Evolutionary conservation across 2,888 invertebrate genomes (phyloP).

Genomic region (Spodoptera littoralis): DNA sequence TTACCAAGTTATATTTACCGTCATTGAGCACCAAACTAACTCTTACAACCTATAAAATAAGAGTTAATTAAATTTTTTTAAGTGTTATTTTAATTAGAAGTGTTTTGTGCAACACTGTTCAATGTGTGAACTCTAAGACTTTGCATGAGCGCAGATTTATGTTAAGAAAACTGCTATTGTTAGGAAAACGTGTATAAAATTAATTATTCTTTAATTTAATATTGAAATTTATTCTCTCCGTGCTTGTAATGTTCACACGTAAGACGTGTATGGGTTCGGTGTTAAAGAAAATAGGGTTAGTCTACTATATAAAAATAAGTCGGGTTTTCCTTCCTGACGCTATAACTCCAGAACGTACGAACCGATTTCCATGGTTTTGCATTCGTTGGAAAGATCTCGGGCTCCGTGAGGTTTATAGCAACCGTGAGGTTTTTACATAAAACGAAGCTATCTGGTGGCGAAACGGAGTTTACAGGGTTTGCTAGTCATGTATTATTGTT

Average conservation of each 20-base stretch:
- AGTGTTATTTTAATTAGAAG: slow-evolving; percentile 33
- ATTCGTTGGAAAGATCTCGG: too few species aligned
- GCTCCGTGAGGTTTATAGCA: too few species aligned
- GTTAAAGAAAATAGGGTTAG: slow-evolving; percentile 6
- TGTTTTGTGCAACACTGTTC: slow-evolving; percentile 53
- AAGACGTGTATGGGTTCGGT: background rate
- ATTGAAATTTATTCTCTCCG: slow-evolving; percentile 30
- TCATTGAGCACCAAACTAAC: background rate
- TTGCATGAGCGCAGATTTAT: slow-evolving; percentile 53
- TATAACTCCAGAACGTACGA: too few species aligned
- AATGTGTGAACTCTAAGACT: slow-evolving; percentile 42
- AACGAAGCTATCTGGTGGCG: too few species aligned
- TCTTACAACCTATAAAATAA: background rate
- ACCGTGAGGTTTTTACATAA: too few species aligned
- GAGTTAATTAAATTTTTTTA: background rate
- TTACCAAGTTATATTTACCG: slow-evolving; percentile 26
- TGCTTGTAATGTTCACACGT: slow-evolving; percentile 8
- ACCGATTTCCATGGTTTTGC: too few species aligned
- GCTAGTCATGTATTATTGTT: too few species aligned
- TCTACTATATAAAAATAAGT: too few species aligned
- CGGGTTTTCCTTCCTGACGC: too few species aligned
- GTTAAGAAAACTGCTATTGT: slow-evolving; percentile 49
- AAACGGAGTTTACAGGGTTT: too few species aligned
- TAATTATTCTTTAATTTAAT: slow-evolving; percentile 29
- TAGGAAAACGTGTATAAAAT: slow-evolving; percentile 41